Evolutionary conservation across 2,888 invertebrate species (phyloP).

Genomic region (Zele albiditarsus): DNA sequence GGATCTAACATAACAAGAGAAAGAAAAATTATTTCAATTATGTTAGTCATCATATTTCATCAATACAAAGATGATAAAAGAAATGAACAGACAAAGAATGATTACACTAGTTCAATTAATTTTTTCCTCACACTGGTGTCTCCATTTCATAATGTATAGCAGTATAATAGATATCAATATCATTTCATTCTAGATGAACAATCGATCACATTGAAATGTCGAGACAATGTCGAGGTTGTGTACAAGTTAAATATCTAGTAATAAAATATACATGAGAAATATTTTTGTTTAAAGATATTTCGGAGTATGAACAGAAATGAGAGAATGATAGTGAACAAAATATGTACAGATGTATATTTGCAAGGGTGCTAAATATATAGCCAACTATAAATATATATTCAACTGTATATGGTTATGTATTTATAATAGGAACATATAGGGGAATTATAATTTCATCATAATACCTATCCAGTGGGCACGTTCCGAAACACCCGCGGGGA

Average conservation of each 20-base stretch:
- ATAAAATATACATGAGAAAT: too few relatives aligned
- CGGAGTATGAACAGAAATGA: too few relatives aligned
- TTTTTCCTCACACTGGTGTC: too few relatives aligned
- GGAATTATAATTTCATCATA: conserved; percentile 67
- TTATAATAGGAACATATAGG: conserved; percentile 64
- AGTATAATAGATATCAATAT: not conserved
- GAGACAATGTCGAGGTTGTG: too few relatives aligned
- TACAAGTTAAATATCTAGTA: too few relatives aligned
- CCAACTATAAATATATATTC: conserved; percentile 30
- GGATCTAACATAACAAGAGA: conserved; percentile 80
- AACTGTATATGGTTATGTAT: conserved; percentile 49
- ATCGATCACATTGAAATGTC: not conserved
- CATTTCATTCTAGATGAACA: not conserved
- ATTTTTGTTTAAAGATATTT: too few relatives aligned
- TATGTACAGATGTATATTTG: too few relatives aligned
- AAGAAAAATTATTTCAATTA: conserved; percentile 12
- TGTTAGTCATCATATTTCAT: not conserved
- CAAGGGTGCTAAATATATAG: too few relatives aligned
- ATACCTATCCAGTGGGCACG: conserved; percentile 57
- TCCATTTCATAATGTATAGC: too few relatives aligned
- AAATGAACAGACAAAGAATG: not conserved
- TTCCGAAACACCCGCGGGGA: conserved; percentile 56
- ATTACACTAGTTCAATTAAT: too few relatives aligned
- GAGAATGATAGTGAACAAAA: not conserved
- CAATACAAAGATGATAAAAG: not conserved